These are phyloP conservation scores for Serranus cabrilla DNA, from an alignment of 2,797 vertebrate genomes.

Conservation along the genomic window DNA sequence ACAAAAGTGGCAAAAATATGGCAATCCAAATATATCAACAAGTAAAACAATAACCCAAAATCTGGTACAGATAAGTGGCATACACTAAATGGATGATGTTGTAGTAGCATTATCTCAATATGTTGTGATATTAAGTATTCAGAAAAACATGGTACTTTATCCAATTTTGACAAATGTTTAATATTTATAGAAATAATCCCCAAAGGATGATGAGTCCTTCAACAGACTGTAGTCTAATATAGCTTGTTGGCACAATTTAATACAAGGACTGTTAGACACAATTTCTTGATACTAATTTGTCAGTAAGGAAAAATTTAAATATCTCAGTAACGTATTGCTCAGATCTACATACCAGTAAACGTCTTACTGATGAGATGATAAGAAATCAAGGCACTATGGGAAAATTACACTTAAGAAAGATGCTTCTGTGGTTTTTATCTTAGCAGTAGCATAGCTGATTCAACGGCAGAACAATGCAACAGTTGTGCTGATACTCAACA, in stretches of 20 bases:
- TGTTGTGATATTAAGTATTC: background rate
- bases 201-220: background rate
- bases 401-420: background rate
- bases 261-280: too few relatives aligned
- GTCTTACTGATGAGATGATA: background rate
- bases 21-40: background rate
- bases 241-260: too few relatives aligned
- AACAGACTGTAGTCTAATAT: background rate
- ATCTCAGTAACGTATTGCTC: background rate
- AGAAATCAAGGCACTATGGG: background rate
- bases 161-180: background rate
- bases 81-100: background rate
- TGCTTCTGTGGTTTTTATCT: too few relatives aligned
- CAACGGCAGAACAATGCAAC: background rate
- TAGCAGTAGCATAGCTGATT: background rate
- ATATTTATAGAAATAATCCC: background rate
- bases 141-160: background rate
- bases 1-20: background rate
- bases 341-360: background rate
- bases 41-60: background rate
- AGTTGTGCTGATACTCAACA: background rate
- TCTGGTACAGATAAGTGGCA: background rate
- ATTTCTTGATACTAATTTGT: constrained; percentile 3
- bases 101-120: background rate
- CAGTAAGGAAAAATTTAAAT: background rate